Evolutionary conservation across 1,140 invertebrate genomes (phyloP).

Genomic region (Bombus waltoni): DNA sequence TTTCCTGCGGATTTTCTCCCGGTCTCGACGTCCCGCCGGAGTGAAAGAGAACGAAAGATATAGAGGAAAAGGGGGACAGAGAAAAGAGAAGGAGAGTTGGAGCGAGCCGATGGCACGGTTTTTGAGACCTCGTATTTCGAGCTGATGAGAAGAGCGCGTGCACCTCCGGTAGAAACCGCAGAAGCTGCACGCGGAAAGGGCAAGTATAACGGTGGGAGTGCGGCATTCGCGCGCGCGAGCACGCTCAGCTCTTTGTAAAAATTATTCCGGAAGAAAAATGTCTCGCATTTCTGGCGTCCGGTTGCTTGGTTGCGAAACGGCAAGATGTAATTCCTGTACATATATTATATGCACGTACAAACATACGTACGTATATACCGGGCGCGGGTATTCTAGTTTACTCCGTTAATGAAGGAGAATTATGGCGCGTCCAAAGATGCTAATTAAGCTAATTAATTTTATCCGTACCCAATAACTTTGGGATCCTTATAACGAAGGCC

Average conservation of each 20-base stretch:
- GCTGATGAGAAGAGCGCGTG: slow-evolving; percentile 54
- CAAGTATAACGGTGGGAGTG: not conserved
- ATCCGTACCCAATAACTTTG: slow-evolving; percentile 48
- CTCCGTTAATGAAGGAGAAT: slow-evolving; percentile 66
- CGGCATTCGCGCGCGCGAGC: not conserved
- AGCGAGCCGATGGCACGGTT: slow-evolving; percentile 17
- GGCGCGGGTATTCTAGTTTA: slow-evolving; percentile 50
- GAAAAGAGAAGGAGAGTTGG: not conserved
- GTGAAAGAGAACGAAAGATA: not conserved
- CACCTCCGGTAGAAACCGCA: slow-evolving; percentile 27
- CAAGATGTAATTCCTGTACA: slow-evolving; percentile 41
- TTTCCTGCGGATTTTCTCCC: slow-evolving; percentile 21
- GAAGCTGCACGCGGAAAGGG: slow-evolving; percentile 26
- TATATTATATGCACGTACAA: not conserved
- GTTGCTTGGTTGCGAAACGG: slow-evolving; percentile 40
- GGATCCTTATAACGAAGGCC: slow-evolving; percentile 29
- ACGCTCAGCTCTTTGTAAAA: slow-evolving; percentile 56
- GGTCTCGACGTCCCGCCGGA: not conserved
- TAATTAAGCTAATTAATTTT: slow-evolving; percentile 68
- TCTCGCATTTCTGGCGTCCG: slow-evolving; percentile 62
- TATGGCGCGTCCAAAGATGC: slow-evolving; percentile 54
- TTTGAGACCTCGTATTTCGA: slow-evolving; percentile 51
- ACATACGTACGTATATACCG: not conserved
- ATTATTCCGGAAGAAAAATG: slow-evolving; percentile 61
- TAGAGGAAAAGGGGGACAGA: not conserved